phyloP scores from a whole-genome alignment of 1,140 invertebrate genomes.

The Melanaphis sacchari region DNA sequence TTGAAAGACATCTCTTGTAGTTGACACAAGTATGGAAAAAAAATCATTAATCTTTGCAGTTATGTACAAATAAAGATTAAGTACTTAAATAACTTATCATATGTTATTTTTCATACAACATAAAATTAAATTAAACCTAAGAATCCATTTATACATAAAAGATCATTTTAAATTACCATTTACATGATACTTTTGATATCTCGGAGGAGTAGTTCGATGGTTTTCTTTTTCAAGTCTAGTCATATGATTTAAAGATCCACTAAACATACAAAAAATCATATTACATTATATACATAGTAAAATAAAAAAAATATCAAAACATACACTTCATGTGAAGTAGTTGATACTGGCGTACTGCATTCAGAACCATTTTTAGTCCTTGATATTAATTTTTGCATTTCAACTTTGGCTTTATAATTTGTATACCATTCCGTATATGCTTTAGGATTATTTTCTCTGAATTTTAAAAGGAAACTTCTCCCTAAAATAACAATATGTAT shows the following conservation, averaged over 20 bases:
- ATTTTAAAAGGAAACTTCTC: constrained; percentile 27
- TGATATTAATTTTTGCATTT: constrained; percentile 51
- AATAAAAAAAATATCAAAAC: not conserved
- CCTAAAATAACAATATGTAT: constrained; percentile 22
- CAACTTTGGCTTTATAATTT: constrained; percentile 53
- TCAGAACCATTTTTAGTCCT: constrained; percentile 52
- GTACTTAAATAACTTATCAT: not conserved
- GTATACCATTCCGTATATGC: constrained; percentile 48
- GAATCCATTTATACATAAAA: not conserved
- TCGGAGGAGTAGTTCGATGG: constrained; percentile 53
- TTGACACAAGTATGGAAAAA: not conserved
- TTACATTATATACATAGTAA: not conserved
- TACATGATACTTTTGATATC: constrained; percentile 48
- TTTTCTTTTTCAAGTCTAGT: constrained; percentile 42
- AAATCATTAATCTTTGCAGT: not conserved
- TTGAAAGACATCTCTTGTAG: not conserved
- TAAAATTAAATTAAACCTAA: not conserved
- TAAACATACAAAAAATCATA: constrained; percentile 2
- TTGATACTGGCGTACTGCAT: constrained; percentile 53
- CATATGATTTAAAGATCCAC: constrained; percentile 29
- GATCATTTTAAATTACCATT: constrained; percentile 47
- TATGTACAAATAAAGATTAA: not conserved
- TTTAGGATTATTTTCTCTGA: constrained; percentile 42
- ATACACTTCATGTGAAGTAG: constrained; percentile 50
- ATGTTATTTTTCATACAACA: not conserved